phyloP scores from a whole-genome alignment of 92 coral and sea anemone genomes.

The Galaxea fascicularis region DNA sequence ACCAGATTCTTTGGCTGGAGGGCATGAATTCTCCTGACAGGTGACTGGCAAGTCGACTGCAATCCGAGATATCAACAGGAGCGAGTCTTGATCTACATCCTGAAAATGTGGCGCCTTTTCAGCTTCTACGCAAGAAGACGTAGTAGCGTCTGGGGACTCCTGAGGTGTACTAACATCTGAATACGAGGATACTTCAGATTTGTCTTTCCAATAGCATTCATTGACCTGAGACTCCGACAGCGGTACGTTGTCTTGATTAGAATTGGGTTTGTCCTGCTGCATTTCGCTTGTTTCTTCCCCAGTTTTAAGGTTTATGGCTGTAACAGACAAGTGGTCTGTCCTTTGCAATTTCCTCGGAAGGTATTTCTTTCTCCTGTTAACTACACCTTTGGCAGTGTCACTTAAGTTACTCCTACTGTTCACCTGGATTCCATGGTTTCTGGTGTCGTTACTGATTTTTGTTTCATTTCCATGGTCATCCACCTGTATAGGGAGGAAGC shows the following conservation, averaged over 20 bases:
- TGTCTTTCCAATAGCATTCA: not conserved
- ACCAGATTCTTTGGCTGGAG: not conserved
- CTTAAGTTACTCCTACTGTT: not conserved
- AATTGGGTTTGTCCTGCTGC: not conserved
- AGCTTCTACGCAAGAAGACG: not conserved
- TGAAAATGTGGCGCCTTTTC: not conserved
- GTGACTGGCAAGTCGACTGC: not conserved
- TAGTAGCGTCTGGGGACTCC: not conserved
- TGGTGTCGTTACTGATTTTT: not conserved
- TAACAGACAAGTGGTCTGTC: not conserved
- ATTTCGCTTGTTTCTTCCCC: not conserved
- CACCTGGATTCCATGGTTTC: too few species aligned
- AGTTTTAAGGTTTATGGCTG: not conserved
- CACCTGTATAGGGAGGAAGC: not conserved
- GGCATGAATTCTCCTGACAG: not conserved
- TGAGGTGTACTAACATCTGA: not conserved
- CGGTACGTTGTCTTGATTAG: too few species aligned
- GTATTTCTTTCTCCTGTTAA: constrained; percentile 35
- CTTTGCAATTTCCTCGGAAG: constrained; percentile 36
- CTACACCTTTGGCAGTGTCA: not conserved
- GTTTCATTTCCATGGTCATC: not conserved
- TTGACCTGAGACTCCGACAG: not conserved
- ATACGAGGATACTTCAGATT: not conserved
- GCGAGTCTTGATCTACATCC: not conserved
- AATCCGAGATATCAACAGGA: not conserved